Evolutionary conservation across 2,888 invertebrate species (phyloP).

Genomic region (Linnaemya tessellans): DNA sequence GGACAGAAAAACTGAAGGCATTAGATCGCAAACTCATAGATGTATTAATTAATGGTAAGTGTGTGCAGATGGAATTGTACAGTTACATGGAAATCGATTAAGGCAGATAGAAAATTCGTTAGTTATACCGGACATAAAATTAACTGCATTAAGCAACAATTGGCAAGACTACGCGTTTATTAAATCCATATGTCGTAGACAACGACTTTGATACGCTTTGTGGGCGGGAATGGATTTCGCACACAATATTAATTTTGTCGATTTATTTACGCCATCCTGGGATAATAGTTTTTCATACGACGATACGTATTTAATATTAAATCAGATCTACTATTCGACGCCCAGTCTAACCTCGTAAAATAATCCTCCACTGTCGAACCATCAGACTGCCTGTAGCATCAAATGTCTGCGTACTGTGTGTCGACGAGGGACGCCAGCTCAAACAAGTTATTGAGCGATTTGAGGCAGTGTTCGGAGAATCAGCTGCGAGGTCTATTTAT

Average conservation of each 20-base stretch:
- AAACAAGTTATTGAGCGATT: too few species aligned
- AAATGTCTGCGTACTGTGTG: too few species aligned
- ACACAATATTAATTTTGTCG: constrained; percentile 35
- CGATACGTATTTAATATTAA: constrained; percentile 2
- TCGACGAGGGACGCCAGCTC: too few species aligned
- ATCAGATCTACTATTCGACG: too few species aligned
- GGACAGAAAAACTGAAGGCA: neutral
- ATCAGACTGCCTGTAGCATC: neutral
- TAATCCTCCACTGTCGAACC: neutral
- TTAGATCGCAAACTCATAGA: constrained; percentile 33
- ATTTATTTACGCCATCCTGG: neutral
- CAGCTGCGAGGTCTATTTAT: too few species aligned
- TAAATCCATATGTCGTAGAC: too few species aligned
- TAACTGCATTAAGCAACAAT: constrained; percentile 28
- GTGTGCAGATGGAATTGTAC: constrained; percentile 53
- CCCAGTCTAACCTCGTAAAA: too few species aligned
- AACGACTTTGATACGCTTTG: constrained; percentile 50
- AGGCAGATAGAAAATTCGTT: constrained; percentile 42
- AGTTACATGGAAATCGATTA: constrained; percentile 12
- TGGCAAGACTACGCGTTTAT: too few species aligned
- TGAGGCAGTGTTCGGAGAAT: too few species aligned
- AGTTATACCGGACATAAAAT: constrained; percentile 52
- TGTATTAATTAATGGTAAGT: constrained; percentile 33
- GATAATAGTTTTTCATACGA: neutral
- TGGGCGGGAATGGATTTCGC: constrained; percentile 56